These are phyloP conservation scores for Staurois parvus DNA, from an alignment of 2,797 vertebrate species.

Conservation along the genomic window DNA sequence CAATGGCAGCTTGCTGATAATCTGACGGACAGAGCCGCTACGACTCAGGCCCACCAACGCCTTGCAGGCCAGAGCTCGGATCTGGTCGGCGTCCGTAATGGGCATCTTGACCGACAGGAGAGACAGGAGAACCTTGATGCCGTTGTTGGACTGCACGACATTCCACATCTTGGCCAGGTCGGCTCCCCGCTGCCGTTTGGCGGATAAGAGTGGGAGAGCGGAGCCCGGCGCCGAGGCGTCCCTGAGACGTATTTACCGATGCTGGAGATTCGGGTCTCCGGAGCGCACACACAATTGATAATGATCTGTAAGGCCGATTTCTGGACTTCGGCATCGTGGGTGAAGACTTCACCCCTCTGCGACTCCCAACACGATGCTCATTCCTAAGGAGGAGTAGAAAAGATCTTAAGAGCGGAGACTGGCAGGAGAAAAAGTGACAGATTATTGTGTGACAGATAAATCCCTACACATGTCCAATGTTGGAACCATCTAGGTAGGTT, in stretches of 20 bases:
- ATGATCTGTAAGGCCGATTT: conserved; percentile 98
- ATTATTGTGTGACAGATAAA: too few species aligned
- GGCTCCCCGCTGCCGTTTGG: conserved; percentile 89
- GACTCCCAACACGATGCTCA: conserved; percentile 96
- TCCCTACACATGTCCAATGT: too few species aligned
- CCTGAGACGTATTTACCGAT: conserved; percentile 97
- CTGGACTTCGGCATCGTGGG: conserved; percentile 98
- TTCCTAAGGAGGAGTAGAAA: conserved; percentile 77
- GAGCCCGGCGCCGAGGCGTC: conserved; percentile 89
- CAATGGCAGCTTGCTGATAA: conserved; percentile 97
- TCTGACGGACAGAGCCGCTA: conserved; percentile 92
- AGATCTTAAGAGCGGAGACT: background rate
- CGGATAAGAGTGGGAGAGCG: conserved; percentile 72
- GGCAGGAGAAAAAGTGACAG: background rate
- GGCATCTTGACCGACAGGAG: conserved; percentile 97
- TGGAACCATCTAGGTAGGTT: too few species aligned
- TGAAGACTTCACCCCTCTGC: conserved; percentile 98
- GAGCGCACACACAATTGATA: conserved; percentile 97
- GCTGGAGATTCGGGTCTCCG: conserved; percentile 95
- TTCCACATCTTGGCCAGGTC: conserved; percentile 99
- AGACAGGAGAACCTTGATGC: conserved; percentile 97
- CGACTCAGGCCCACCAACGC: conserved; percentile 94
- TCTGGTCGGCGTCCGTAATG: conserved; percentile 98
- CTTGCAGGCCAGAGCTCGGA: conserved; percentile 93
- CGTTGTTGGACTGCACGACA: conserved; percentile 97